Percentiles rank a stretch among this genome's conserved stretches.
Conservation (phyloP, 64 coral and sea anemone species). For the Pachyseris speciosa region DNA sequence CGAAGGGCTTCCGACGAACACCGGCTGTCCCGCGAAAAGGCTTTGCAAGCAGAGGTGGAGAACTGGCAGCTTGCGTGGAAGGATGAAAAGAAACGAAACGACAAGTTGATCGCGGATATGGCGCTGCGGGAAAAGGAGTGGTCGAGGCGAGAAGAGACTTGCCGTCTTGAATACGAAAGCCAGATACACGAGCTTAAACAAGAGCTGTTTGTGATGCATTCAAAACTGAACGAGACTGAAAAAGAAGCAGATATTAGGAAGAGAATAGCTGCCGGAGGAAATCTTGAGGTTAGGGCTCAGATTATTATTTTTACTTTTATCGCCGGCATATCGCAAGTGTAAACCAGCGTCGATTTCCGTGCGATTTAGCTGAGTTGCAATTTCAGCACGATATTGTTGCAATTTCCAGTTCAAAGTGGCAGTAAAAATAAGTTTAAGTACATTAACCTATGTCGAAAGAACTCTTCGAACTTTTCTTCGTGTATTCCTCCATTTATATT, state of each 20-base stretch:
- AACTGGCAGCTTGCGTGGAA: constrained; percentile 94
- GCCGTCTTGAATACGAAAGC: constrained; percentile 82
- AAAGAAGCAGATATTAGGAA: constrained; percentile 75
- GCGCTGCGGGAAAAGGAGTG: constrained; percentile 85
- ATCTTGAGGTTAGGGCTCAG: constrained; percentile 67
- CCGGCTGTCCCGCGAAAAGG: constrained; percentile 76
- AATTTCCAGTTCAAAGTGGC: no score
- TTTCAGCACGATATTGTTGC: no score
- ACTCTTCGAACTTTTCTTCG: no score
- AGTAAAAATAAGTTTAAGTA: no score
- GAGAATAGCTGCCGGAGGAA: constrained; percentile 72
- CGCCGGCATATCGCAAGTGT: no score
- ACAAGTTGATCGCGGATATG: constrained; percentile 87
- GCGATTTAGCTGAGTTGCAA: no score
- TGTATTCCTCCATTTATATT: no score
- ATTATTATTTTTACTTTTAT: no score
- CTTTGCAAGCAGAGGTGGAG: constrained; percentile 76
- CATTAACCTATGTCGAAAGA: no score
- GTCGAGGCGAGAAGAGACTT: constrained; percentile 75
- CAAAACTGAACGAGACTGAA: constrained; percentile 77
- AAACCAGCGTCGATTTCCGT: no score
- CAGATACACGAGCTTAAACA: constrained; percentile 96
- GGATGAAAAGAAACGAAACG: constrained; percentile 89
- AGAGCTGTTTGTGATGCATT: constrained; percentile 85
- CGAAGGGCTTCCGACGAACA: constrained; percentile 56